Conservation (phyloP, 53 echinoderm and acorn worm genomes). For the Stichopus horrens region DNA sequence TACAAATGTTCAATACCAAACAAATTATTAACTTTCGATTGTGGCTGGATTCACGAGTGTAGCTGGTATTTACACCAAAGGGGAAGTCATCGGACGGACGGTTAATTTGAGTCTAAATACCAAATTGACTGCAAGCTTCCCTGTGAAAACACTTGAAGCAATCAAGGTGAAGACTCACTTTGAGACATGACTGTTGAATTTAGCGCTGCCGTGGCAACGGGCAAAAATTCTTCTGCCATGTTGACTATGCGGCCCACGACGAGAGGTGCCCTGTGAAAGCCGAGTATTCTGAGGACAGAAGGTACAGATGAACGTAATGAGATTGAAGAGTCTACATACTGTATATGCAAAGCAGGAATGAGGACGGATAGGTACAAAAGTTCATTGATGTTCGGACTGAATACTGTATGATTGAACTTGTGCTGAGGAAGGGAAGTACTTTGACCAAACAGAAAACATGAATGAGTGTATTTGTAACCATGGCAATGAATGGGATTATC, state of each 20-base stretch:
- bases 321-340: neutral
- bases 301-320: neutral
- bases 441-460: neutral
- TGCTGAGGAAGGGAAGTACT: neutral
- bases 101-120: no score
- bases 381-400: no score
- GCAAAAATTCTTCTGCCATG: constrained; percentile 8
- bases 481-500: no score
- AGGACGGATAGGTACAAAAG: no score
- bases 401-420: neutral
- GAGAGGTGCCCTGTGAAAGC: constrained; percentile 36
- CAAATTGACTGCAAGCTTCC: no score
- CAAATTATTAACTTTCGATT: no score
- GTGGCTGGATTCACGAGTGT: no score
- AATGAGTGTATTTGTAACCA: no score
- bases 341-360: neutral
- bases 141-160: no score
- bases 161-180: neutral
- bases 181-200: neutral
- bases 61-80: no score
- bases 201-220: constrained; percentile 19
- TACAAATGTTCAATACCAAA: no score
- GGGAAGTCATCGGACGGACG: no score
- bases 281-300: constrained; percentile 28
- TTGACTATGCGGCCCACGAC: constrained; percentile 20